Percentiles rank a stretch among this genome's conserved stretches.
These are phyloP conservation scores for Poeciliopsis paucimaculata DNA, from an alignment of 2,797 vertebrate species.

Conservation along the genomic window DNA sequence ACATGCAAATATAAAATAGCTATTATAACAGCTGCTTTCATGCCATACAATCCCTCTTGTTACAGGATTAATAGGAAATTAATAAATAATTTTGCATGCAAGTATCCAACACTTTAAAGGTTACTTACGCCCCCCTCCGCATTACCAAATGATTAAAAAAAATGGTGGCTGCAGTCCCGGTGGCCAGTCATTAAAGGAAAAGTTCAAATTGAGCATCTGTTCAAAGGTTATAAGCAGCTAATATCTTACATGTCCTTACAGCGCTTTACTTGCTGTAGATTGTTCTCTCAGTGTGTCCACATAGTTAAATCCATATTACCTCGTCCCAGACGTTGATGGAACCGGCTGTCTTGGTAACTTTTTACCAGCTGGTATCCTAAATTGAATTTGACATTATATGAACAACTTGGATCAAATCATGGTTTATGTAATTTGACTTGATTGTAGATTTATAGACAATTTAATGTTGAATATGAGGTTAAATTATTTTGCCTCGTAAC, in stretches of 20 bases:
- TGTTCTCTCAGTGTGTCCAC: background rate
- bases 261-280: background rate
- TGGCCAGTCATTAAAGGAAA: background rate
- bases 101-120: background rate
- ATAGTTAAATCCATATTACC: background rate
- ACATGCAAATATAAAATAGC: background rate
- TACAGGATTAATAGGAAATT: background rate
- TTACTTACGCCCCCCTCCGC: background rate
- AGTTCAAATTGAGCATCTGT: background rate
- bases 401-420: background rate
- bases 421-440: background rate
- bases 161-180: background rate
- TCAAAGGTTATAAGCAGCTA: constrained; percentile 2
- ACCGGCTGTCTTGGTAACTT: background rate
- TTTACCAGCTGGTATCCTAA: background rate
- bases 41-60: background rate
- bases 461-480: no score
- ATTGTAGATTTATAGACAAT: background rate
- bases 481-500: background rate
- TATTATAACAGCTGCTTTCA: constrained; percentile 1
- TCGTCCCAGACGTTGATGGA: background rate
- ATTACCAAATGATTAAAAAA: background rate
- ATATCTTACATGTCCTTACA: background rate
- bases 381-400: background rate
- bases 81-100: background rate